phyloP scores from a whole-genome alignment of 2,888 invertebrate species.

The Aricia artaxerxes region DNA sequence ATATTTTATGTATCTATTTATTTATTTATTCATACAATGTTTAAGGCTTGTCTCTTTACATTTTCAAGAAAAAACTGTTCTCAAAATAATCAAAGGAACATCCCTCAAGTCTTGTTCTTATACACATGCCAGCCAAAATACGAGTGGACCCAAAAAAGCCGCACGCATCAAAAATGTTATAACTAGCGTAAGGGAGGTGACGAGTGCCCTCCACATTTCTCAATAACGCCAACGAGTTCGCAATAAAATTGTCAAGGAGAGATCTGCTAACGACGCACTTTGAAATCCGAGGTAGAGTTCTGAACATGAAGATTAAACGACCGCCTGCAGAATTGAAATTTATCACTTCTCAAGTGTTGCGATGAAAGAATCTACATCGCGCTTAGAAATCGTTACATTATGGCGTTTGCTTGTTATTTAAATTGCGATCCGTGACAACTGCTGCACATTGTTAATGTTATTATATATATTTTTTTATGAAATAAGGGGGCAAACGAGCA shows the following conservation, averaged over 20 bases:
- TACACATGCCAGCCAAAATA: conserved; percentile 47
- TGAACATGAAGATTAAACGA: conserved; percentile 45
- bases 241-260: conserved; percentile 69
- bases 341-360: conserved; percentile 31
- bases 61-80: not conserved
- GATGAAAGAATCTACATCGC: conserved; percentile 11
- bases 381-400: conserved; percentile 1
- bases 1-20: too few relatives aligned
- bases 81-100: not conserved
- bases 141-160: conserved; percentile 56
- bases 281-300: conserved; percentile 50
- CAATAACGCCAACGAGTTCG: conserved; percentile 61
- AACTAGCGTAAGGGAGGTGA: conserved; percentile 73
- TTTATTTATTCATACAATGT: not conserved
- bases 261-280: conserved; percentile 74
- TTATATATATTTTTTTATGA: not conserved
- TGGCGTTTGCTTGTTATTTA: not conserved
- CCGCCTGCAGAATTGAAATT: conserved; percentile 31
- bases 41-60: not conserved
- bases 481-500: too few relatives aligned
- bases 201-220: conserved; percentile 58
- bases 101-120: not conserved
- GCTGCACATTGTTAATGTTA: not conserved
- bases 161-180: conserved; percentile 69
- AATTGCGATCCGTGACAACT: not conserved